Conservation (phyloP, 2,797 vertebrate species). For the Antrozous pallidus region DNA sequence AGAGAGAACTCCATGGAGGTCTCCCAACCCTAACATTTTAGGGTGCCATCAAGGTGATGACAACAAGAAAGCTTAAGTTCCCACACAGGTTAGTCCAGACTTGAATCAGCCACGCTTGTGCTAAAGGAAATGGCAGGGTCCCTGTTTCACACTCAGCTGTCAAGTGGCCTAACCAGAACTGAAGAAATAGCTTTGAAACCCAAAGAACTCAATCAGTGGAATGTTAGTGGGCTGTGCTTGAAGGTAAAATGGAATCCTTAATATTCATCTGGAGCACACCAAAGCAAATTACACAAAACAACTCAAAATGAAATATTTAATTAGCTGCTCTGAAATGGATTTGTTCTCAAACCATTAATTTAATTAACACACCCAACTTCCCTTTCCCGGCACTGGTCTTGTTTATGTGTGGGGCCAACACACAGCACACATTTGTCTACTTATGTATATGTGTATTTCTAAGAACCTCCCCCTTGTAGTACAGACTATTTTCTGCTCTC, state of each 20-base stretch:
- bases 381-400: not conserved
- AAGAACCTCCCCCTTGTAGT: constrained; percentile 11
- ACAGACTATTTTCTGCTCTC: constrained; percentile 15
- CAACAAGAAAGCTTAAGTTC: not conserved
- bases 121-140: not conserved
- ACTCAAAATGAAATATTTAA: constrained; percentile 66
- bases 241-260: constrained; percentile 50
- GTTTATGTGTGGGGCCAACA: not conserved
- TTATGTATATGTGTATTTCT: not conserved
- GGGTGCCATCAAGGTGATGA: not conserved
- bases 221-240: not conserved
- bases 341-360: constrained; percentile 51
- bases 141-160: not conserved
- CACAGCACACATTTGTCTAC: not conserved
- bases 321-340: constrained; percentile 36
- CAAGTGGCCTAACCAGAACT: not conserved
- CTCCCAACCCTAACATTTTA: not conserved
- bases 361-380: constrained; percentile 34
- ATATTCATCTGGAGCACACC: constrained; percentile 7
- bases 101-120: not conserved
- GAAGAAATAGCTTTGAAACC: not conserved
- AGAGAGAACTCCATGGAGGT: not conserved
- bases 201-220: constrained; percentile 14
- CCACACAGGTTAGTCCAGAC: not conserved
- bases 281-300: constrained; percentile 56